Percentiles rank a stretch among this genome's conserved stretches.
These are phyloP conservation scores for Nesogale talazaci DNA, from an alignment of 2,113 vertebrate genomes.

Conservation along the genomic window DNA sequence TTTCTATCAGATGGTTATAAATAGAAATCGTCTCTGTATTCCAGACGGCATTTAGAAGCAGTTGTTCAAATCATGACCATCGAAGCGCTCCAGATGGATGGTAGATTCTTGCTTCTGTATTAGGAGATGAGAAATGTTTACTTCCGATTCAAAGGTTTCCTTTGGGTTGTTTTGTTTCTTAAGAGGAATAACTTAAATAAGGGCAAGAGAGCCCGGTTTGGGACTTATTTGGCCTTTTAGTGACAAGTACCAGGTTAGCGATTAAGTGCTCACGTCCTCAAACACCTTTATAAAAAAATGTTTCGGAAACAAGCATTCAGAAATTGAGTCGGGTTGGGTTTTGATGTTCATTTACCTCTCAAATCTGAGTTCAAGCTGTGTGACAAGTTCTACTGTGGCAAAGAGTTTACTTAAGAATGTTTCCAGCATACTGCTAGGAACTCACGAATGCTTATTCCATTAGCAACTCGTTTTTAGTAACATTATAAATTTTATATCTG, in stretches of 20 bases:
- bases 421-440: slow-evolving; percentile 6
- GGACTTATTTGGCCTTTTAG: slow-evolving; percentile 15
- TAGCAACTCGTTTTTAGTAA: slow-evolving; percentile 29
- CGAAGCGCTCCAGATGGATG: slow-evolving; percentile 21
- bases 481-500: neutral
- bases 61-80: slow-evolving; percentile 10
- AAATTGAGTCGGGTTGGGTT: neutral
- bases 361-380: slow-evolving; percentile 60
- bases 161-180: neutral
- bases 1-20: slow-evolving; percentile 59
- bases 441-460: neutral
- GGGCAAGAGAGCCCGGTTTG: slow-evolving; percentile 24
- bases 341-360: neutral
- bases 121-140: slow-evolving; percentile 51
- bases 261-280: neutral
- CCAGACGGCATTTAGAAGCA: slow-evolving; percentile 40
- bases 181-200: neutral
- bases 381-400: neutral
- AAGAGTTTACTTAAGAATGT: slow-evolving; percentile 46
- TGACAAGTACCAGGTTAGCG: slow-evolving; percentile 10
- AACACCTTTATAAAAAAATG: slow-evolving; percentile 45
- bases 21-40: slow-evolving; percentile 57
- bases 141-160: slow-evolving; percentile 11
- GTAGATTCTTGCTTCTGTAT: slow-evolving; percentile 27
- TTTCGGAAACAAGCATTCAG: slow-evolving; percentile 48